These are phyloP conservation scores for Anoplophora glabripennis DNA, from an alignment of 1,140 invertebrate genomes.

Conservation along the genomic window DNA sequence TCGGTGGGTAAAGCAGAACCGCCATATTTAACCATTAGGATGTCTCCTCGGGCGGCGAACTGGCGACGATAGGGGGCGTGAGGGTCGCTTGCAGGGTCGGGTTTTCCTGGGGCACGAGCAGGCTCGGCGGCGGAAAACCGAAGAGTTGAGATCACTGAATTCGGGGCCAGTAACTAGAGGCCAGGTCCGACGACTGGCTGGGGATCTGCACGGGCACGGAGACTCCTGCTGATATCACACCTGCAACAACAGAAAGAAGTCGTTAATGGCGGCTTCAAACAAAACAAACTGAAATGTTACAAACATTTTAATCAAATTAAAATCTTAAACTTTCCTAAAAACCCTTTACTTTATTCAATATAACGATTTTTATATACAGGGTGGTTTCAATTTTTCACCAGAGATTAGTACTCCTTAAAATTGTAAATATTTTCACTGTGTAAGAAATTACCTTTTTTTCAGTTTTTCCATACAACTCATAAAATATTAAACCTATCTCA, in stretches of 20 bases:
- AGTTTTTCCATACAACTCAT: too few species aligned
- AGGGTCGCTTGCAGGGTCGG: slow-evolving; percentile 48
- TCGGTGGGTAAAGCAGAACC: slow-evolving; percentile 3
- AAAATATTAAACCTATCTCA: too few species aligned
- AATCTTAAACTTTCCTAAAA: too few species aligned
- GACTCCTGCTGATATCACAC: slow-evolving; percentile 95
- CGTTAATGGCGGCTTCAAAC: not conserved
- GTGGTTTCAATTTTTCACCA: too few species aligned
- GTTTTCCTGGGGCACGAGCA: slow-evolving; percentile 61
- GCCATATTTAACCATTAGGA: slow-evolving; percentile 3
- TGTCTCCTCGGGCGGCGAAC: slow-evolving; percentile 46
- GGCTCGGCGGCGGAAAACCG: slow-evolving; percentile 61
- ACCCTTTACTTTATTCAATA: too few species aligned
- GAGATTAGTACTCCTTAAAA: too few species aligned
- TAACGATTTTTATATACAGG: too few species aligned
- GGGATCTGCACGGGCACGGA: slow-evolving; percentile 96
- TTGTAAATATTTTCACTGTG: too few species aligned
- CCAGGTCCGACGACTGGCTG: slow-evolving; percentile 78
- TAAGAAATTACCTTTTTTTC: too few species aligned
- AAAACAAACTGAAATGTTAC: too few species aligned
- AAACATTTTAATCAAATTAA: too few species aligned
- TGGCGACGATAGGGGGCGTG: slow-evolving; percentile 43
- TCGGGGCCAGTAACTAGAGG: slow-evolving; percentile 92
- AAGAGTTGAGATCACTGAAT: slow-evolving; percentile 87
- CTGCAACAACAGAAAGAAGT: slow-evolving; percentile 53